Percentiles rank a stretch among this genome's conserved stretches.
These are phyloP conservation scores for Sylvilagus floridanus DNA, from an alignment of 2,797 vertebrate species.

Conservation along the genomic window DNA sequence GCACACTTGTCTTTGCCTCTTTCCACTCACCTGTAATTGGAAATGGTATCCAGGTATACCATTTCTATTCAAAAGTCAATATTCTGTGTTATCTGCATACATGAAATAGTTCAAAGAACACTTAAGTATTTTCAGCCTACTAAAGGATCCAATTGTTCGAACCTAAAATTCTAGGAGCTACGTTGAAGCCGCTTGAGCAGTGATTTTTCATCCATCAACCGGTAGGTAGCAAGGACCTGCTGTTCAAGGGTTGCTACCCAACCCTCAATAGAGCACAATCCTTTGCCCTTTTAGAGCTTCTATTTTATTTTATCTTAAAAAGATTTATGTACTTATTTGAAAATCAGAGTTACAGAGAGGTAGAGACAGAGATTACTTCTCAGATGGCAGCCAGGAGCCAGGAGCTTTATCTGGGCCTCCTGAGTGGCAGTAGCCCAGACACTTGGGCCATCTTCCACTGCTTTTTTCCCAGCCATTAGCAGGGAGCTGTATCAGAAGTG, in stretches of 20 bases:
- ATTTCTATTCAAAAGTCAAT: conserved; percentile 31
- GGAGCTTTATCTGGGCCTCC: too few species aligned
- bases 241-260: accelerated
- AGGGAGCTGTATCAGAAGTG: too few species aligned
- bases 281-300: neutral
- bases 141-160: neutral
- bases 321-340: too few species aligned
- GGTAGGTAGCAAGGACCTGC: neutral
- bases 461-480: too few species aligned
- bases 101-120: neutral
- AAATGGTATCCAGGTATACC: neutral
- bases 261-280: neutral
- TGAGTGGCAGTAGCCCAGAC: too few species aligned
- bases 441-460: too few species aligned
- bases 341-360: too few species aligned
- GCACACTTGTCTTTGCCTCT: neutral
- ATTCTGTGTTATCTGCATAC: neutral
- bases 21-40: neutral
- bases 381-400: too few species aligned
- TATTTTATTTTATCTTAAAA: neutral
- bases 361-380: too few species aligned
- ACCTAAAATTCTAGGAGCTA: neutral
- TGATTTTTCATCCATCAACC: neutral
- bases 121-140: neutral
- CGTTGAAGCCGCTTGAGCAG: neutral